Evolutionary conservation across 1,140 invertebrate genomes (phyloP).

Genomic region (Formica selysi): DNA sequence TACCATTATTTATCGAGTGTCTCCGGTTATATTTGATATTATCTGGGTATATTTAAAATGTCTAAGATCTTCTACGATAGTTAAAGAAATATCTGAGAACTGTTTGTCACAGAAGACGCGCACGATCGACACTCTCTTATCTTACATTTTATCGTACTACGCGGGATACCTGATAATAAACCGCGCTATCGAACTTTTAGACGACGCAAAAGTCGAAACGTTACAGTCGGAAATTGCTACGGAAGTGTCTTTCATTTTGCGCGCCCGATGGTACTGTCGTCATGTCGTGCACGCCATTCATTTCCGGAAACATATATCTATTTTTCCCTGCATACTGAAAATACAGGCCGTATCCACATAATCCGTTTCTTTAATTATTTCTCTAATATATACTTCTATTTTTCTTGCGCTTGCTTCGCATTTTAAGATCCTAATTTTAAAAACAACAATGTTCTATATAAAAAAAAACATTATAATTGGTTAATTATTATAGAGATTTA

Average conservation of each 20-base stretch:
- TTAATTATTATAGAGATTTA: not conserved
- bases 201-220: constrained; percentile 49
- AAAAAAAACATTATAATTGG: not conserved
- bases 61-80: not conserved
- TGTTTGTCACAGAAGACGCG: too few relatives aligned
- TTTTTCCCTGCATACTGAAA: constrained; percentile 49
- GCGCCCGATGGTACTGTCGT: constrained; percentile 20
- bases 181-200: constrained; percentile 60
- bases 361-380: constrained; percentile 23
- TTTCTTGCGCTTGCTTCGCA: not conserved
- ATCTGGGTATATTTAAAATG: too few relatives aligned
- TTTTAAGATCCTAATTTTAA: constrained; percentile 12
- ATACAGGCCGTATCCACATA: constrained; percentile 2
- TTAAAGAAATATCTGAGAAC: not conserved
- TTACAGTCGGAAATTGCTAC: constrained; percentile 72
- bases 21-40: too few relatives aligned
- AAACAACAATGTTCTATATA: too few relatives aligned
- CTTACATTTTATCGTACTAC: not conserved
- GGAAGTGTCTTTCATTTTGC: constrained; percentile 71
- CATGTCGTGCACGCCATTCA: constrained; percentile 52
- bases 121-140: not conserved
- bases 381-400: not conserved
- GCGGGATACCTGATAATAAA: constrained; percentile 53
- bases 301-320: constrained; percentile 68
- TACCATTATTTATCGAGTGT: too few relatives aligned